These are phyloP conservation scores for Eristalis arbustorum DNA, from an alignment of 2,888 invertebrate species.

Conservation along the genomic window DNA sequence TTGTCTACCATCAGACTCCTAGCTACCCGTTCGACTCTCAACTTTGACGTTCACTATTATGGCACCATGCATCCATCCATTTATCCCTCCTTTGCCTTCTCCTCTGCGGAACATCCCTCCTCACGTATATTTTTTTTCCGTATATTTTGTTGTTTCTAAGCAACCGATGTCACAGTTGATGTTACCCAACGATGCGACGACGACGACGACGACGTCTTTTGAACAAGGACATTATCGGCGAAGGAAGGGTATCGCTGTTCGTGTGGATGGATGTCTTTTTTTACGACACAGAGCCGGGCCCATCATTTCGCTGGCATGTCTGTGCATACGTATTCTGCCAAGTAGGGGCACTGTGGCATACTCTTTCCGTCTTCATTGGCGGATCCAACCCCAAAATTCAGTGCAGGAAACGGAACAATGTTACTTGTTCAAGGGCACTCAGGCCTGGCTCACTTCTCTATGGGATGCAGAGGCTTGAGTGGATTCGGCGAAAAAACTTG, in stretches of 20 bases:
- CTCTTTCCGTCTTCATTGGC: constrained; percentile 20
- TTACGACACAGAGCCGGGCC: not conserved
- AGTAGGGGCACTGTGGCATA: constrained; percentile 3
- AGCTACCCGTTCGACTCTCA: constrained; percentile 41
- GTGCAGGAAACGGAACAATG: constrained; percentile 28
- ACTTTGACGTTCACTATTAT: constrained; percentile 67
- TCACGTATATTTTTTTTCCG: not conserved
- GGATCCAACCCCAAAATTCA: constrained; percentile 27
- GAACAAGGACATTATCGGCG: constrained; percentile 38
- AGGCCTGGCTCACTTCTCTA: constrained; percentile 38
- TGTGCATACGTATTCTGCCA: constrained; percentile 54
- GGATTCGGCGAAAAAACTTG: not conserved
- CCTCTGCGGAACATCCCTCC: constrained; percentile 49
- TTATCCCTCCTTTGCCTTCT: constrained; percentile 30
- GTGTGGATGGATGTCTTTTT: constrained; percentile 23
- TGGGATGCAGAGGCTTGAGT: not conserved
- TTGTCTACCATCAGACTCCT: constrained; percentile 33
- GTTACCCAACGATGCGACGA: constrained; percentile 12
- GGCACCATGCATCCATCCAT: constrained; percentile 50
- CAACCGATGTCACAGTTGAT: constrained; percentile 70
- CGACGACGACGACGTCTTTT: constrained; percentile 7
- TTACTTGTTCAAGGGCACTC: constrained; percentile 62
- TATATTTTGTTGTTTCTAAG: constrained; percentile 56
- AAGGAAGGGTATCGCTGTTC: constrained; percentile 32
- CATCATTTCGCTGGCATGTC: constrained; percentile 63